Base-by-base conservation (phyloP, 2,113 vertebrate genomes). In the Ceyx margarethae region DNA sequence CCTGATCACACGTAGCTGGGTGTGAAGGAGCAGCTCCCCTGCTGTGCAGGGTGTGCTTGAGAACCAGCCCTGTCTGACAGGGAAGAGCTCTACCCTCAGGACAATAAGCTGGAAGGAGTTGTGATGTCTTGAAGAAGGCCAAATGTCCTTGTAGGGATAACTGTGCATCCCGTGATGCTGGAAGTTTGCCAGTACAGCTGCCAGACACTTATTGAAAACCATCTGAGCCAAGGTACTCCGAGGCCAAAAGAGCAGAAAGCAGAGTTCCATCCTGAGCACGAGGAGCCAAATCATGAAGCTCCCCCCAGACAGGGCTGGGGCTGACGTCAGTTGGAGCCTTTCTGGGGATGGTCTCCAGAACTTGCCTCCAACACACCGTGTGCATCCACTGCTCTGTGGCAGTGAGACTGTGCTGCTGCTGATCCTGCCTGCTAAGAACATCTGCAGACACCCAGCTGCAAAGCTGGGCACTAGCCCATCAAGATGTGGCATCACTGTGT, bases 181-280 rank as follows among this genome's bases (percentile, higher is more conserved):
- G 86, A 94, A 68, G 2, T n/a, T 62, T 84, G 72, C 93, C 94
- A 89, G 65, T 68, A 82, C 94, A 95, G 91, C 95, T 95, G 95
- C 82, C 95, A 96, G 62, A 95, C 61, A 42, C 75, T 97, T 95
- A 95, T 83, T 96, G 95, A 95, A 95, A 97, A 87, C 73, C 58
- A 37, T 69, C 54, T 83, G 72, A 97, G 90, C 91, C 88, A 95
- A 95, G 83, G 81, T 95, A 77, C 74, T 90, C 13, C 18, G 9
- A 94, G 90, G 91, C 95, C 83, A 94, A 94, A 91, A 83, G 86
- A 96, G 83, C 74, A 86, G 71, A 95, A 94, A 94, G 88, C 0
- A 0, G 76, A 89, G 89, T 93, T 95, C 91, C 78, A 83, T 85
- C 68, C 81, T 73, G 72, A 84, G 90, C 89, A 85, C 60, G 75